Evolutionary conservation across 2,113 vertebrate genomes (phyloP), one percentile per base, ranked within the genome.

Genomic region (Microtus ochrogaster): DNA sequence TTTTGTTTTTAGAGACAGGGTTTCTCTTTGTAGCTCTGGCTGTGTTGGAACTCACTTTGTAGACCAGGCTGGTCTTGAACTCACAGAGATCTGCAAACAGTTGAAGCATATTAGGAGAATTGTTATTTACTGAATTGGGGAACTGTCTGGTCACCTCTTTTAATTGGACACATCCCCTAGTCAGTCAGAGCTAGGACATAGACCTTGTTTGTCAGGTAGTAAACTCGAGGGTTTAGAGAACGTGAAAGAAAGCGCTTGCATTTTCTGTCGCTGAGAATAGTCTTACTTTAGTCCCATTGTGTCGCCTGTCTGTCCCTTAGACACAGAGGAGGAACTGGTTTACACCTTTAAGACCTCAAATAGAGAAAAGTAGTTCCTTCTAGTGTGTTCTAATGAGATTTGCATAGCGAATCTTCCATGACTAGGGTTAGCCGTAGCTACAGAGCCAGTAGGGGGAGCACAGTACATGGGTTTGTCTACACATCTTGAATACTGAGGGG

Each of bases 371-470:
- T 47, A 39, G 44, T 84, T 52, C 44, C 55, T 92, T 93, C 85
- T 33, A 41, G 17, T 61, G 41, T 81, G 36, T 55, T 79, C 9
- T 82, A 65, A 66, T 7, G 55, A 17, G 65, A 73, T 30, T 81
- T 49, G 41, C 89, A 55, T 41, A 63, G 44, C 41, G 66, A 9
- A 44, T 78, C 74, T 94, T 12, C 41, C 49, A 58, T 41, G 86
- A 74, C 33, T 79, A 68, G 41, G 14, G 52, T 96, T 74, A 72
- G 9, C 52, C 44, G 14, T 84, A 74, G 5, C 79, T 83, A 0
- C 39, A 72, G 63, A 89, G 47, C 68, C 97, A 92, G 86, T 39
- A 97, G 91, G 78, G 95, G 91, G 90, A 78, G 61, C 91, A 96
- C 95, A 92, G 93, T 61, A 85, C 0, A 28, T 92, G 94, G 86